phyloP scores from a whole-genome alignment of 2,797 vertebrate genomes.

The Leptodactylus fallax region DNA sequence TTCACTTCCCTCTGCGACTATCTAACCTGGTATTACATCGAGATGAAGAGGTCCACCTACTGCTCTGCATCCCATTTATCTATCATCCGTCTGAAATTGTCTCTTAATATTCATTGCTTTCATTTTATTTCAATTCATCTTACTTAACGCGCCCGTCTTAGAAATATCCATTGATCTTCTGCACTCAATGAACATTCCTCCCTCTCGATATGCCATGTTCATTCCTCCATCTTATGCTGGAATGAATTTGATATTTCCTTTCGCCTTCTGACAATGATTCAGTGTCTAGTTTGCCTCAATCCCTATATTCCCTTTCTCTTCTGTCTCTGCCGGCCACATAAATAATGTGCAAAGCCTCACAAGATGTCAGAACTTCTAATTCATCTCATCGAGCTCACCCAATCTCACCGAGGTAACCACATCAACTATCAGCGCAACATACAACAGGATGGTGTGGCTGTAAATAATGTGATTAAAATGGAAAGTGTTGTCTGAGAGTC shows the following conservation, averaged over 20 bases:
- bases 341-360: background rate
- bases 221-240: background rate
- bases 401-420: background rate
- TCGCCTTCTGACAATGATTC: background rate
- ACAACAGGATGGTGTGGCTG: background rate
- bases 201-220: background rate
- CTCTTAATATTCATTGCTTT: background rate
- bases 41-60: background rate
- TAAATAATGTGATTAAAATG: background rate
- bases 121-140: slow-evolving; percentile 1
- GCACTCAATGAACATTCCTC: background rate
- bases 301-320: background rate
- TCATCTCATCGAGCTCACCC: background rate
- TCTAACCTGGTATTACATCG: background rate
- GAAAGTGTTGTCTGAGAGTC: no score
- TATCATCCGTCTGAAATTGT: background rate
- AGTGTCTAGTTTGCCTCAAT: background rate
- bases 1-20: background rate
- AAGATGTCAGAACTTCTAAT: background rate
- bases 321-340: background rate
- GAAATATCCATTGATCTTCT: slow-evolving; percentile 2
- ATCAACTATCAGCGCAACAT: background rate
- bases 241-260: background rate
- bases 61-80: background rate
- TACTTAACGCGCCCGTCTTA: background rate